phyloP scores from a whole-genome alignment of 1,140 invertebrate species.

The Bombus fervidus region DNA sequence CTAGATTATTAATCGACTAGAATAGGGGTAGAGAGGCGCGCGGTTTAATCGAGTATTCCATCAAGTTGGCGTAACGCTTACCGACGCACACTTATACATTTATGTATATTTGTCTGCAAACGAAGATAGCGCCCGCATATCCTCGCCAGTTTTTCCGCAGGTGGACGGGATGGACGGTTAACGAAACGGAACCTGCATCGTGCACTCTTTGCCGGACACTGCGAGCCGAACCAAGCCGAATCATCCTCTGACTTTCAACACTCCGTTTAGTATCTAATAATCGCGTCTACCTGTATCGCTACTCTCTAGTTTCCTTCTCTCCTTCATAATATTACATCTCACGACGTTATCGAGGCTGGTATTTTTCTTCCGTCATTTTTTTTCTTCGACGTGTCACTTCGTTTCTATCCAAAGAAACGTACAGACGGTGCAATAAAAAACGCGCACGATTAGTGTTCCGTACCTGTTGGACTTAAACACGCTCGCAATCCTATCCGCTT shows the following conservation, averaged over 20 bases:
- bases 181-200: slow-evolving; percentile 28
- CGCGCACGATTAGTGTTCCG: no score
- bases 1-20: slow-evolving; percentile 61
- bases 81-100: slow-evolving; percentile 19
- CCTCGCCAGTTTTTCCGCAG: slow-evolving; percentile 71
- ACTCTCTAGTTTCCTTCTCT: no score
- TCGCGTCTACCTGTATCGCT: neutral
- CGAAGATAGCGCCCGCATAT: slow-evolving; percentile 76
- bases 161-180: slow-evolving; percentile 65
- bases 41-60: slow-evolving; percentile 63
- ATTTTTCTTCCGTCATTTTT: no score
- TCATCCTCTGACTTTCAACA: no score
- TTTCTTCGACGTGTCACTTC: no score
- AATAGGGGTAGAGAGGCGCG: slow-evolving; percentile 49
- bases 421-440: neutral
- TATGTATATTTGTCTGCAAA: slow-evolving; percentile 51
- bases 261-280: neutral
- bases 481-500: neutral
- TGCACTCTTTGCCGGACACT: neutral
- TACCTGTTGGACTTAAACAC: neutral
- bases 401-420: neutral
- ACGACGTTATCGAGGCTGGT: neutral
- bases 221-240: neutral
- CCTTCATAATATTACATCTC: neutral
- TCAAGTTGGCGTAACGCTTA: slow-evolving; percentile 19